phyloP scores from a whole-genome alignment of 2,888 invertebrate species.

The Mimas tiliae region DNA sequence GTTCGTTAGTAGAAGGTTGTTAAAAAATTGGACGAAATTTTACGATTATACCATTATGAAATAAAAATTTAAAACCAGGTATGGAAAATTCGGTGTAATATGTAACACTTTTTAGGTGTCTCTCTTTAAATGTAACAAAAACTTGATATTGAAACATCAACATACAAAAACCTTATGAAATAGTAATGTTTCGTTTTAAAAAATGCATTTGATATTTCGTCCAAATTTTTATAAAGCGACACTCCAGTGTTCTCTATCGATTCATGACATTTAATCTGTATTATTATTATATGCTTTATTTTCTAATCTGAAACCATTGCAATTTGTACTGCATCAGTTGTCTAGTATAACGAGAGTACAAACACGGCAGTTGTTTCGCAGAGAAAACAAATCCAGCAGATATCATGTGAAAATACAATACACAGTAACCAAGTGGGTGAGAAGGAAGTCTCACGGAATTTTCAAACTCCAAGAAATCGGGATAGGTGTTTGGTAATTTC shows the following conservation, averaged over 20 bases:
- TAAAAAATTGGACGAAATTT: conserved; percentile 15
- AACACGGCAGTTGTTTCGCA: conserved; percentile 57
- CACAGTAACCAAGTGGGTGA: neutral
- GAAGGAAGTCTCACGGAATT: conserved; percentile 1
- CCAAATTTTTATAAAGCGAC: neutral
- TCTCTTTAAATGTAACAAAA: too few species aligned
- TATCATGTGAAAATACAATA: conserved; percentile 9
- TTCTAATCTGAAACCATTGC: conserved; percentile 49
- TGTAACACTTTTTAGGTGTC: too few species aligned
- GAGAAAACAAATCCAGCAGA: conserved; percentile 1
- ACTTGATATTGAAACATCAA: too few species aligned
- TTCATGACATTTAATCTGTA: conserved; percentile 8
- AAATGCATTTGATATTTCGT: neutral
- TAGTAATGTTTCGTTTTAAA: too few species aligned
- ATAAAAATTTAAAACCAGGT: too few species aligned
- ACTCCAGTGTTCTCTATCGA: conserved; percentile 3
- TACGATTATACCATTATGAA: neutral
- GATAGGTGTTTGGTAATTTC: conserved; percentile 16
- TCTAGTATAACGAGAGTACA: conserved; percentile 65
- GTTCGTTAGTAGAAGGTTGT: conserved; percentile 17
- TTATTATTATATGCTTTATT: neutral
- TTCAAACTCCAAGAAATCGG: conserved; percentile 26
- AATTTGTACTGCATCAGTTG: conserved; percentile 70
- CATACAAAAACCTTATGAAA: too few species aligned
- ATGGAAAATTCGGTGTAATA: too few species aligned